Base-by-base conservation (phyloP, 2,113 vertebrate genomes). In the Rafetus swinhoei region DNA sequence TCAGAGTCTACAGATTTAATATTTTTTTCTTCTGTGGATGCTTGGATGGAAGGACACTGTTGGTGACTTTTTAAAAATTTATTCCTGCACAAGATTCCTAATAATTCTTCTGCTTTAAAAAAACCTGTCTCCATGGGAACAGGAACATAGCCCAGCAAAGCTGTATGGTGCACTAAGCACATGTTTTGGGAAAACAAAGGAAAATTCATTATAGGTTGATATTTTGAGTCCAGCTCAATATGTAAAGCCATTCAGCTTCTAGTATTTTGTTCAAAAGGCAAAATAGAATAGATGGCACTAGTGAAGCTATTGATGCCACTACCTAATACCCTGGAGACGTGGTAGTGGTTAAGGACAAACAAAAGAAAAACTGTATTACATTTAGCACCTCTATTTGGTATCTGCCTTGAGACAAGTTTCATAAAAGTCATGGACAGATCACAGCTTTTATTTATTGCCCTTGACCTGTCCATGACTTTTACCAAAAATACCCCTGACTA, bases 381-480 rank as follows among this genome's bases (percentile, higher is more conserved):
- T 96, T 95, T 57, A 85, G 93, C 50, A 91, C 27, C 79, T 93
- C 89, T 92, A 93, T 95, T 95, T 86, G 94, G 94, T 86, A 94
- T 92, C 95, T 95, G 96, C 95, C 96, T 97, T 96, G 95, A 95
- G 96, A 92, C 96, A 65, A 69, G 93, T 94, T 45, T 45, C 45
- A 45, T 45, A 45, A 45, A 54, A 54, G 53, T 54, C 53, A 54
- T 14, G 10, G 14, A 54, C 53, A 54, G 53, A 14, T 54, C 14
- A 14, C 53, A 54, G 53, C 53, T 54, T 54, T 54, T 54, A 54
- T 10, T 54, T 54, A 54, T 14, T 54, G 53, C 53, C 53, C 10
- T 12, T 54, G 53, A 54, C 10, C 14, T 14, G 14, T 54, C 53
- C 14, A 14, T 54, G 53, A 54, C 4, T 54, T 54, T 54, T 54